Conservation (phyloP, 2,888 invertebrate species). For the Rhingia rostrata region DNA sequence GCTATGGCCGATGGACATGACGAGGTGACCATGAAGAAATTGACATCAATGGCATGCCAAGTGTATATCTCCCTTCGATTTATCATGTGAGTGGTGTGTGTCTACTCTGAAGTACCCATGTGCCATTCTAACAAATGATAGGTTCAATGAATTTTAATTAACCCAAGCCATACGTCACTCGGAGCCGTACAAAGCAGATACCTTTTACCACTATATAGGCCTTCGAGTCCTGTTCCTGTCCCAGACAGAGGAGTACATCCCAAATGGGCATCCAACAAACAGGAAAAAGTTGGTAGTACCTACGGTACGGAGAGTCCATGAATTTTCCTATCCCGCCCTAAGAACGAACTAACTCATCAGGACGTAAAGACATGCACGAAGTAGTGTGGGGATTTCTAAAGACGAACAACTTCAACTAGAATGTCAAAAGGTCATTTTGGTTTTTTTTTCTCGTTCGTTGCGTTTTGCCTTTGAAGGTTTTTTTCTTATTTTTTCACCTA, state of each 20-base stretch:
- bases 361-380: not conserved
- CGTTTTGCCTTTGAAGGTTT: constrained; percentile 4
- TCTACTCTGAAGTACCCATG: not conserved
- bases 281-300: constrained; percentile 26
- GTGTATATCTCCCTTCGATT: constrained; percentile 2
- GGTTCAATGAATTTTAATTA: constrained; percentile 69
- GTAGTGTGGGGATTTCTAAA: constrained; percentile 26
- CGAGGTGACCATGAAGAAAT: constrained; percentile 24
- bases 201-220: constrained; percentile 5
- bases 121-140: constrained; percentile 44
- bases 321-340: constrained; percentile 12
- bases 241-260: constrained; percentile 2
- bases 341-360: constrained; percentile 7
- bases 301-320: constrained; percentile 24
- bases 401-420: constrained; percentile 53
- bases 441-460: constrained; percentile 4
- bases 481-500: constrained; percentile 5
- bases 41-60: constrained; percentile 43
- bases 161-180: constrained; percentile 55
- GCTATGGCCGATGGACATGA: too few relatives aligned
- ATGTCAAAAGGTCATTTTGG: constrained; percentile 67
- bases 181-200: constrained; percentile 13
- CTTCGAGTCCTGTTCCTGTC: constrained; percentile 27
- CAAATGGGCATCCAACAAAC: constrained; percentile 39
- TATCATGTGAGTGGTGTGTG: not conserved